Conservation (phyloP, 1,140 invertebrate species). For the Plutomurus gul region DNA sequence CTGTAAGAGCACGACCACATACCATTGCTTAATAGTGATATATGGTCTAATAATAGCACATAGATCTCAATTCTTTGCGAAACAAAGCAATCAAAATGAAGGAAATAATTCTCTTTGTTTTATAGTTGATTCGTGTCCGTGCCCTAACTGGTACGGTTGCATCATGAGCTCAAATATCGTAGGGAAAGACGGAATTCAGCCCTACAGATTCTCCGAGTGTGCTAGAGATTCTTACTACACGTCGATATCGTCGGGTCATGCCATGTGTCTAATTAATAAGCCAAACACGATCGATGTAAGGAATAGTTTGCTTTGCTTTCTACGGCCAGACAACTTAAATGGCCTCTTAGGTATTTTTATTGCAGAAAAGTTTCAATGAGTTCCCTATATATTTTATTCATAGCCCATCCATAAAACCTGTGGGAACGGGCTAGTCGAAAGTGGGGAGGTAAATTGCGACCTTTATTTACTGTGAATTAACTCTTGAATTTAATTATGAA, state of each 20-base stretch:
- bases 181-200: conserved; percentile 85
- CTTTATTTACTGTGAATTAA: not conserved
- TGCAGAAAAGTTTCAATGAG: not conserved
- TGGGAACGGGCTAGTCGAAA: conserved; percentile 91
- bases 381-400: not conserved
- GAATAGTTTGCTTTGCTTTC: not conserved
- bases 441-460: conserved; percentile 84
- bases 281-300: conserved; percentile 77
- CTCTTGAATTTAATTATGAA: no score
- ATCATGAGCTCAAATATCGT: conserved; percentile 90
- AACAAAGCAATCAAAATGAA: not conserved
- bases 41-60: not conserved
- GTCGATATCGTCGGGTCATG: conserved; percentile 64
- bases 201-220: conserved; percentile 64
- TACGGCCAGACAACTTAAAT: no score
- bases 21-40: not conserved
- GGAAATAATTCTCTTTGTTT: not conserved
- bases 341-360: not conserved
- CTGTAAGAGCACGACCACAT: conserved; percentile 62
- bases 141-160: conserved; percentile 91
- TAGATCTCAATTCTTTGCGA: not conserved
- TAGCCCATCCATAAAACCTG: conserved; percentile 64
- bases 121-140: conserved; percentile 67
- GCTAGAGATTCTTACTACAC: conserved; percentile 38
- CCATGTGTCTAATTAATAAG: conserved; percentile 86